These are phyloP conservation scores for Tetrapedia diversipes DNA, from an alignment of 2,888 invertebrate species.

Conservation along the genomic window DNA sequence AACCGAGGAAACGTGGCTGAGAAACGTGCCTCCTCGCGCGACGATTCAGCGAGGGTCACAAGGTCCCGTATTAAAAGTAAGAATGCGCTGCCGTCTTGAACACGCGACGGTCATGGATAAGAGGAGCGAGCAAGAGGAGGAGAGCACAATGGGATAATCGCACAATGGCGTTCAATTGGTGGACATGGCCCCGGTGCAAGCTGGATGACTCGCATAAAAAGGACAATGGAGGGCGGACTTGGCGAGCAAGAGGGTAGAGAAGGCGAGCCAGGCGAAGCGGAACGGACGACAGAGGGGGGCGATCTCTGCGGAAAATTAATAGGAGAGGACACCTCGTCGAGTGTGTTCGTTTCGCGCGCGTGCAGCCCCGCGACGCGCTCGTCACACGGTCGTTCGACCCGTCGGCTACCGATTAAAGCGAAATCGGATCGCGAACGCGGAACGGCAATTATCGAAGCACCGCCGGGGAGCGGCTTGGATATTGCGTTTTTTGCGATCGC, in stretches of 20 bases:
- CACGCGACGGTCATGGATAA: slow-evolving; percentile 37
- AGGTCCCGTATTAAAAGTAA: too few relatives aligned
- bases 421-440: slow-evolving; percentile 42
- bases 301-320: slow-evolving; percentile 28
- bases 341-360: slow-evolving; percentile 33
- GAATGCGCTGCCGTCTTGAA: slow-evolving; percentile 54
- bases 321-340: neutral
- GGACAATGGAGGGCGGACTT: slow-evolving; percentile 60
- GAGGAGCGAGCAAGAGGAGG: slow-evolving; percentile 38
- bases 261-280: slow-evolving; percentile 7
- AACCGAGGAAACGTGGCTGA: too few relatives aligned
- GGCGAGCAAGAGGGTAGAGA: slow-evolving; percentile 33
- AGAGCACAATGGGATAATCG: slow-evolving; percentile 62
- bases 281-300: slow-evolving; percentile 22
- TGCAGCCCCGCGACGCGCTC: slow-evolving; percentile 5
- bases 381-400: slow-evolving; percentile 17
- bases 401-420: slow-evolving; percentile 26
- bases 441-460: slow-evolving; percentile 46
- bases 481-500: slow-evolving; percentile 39
- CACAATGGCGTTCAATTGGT: slow-evolving; percentile 65
- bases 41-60: too few relatives aligned
- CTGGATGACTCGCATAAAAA: slow-evolving; percentile 59
- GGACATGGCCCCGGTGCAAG: slow-evolving; percentile 49
- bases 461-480: slow-evolving; percentile 29
- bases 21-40: too few relatives aligned